phyloP scores from a whole-genome alignment of 2,888 invertebrate species.

The Ernsta delagoae region DNA sequence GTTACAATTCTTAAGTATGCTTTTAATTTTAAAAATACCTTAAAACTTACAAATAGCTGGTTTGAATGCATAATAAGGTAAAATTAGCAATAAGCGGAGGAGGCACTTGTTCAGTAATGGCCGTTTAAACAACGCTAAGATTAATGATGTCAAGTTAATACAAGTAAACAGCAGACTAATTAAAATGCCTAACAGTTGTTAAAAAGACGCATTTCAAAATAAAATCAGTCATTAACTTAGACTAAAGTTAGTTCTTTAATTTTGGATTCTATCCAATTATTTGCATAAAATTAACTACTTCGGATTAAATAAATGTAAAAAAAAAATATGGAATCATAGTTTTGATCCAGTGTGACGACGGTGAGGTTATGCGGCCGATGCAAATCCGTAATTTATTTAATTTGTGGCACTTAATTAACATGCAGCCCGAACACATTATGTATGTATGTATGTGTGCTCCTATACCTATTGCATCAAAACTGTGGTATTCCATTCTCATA shows the following conservation, averaged over 20 bases:
- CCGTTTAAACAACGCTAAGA: slow-evolving; percentile 8
- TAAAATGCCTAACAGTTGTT: slow-evolving; percentile 18
- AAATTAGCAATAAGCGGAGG: not conserved
- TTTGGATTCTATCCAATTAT: not conserved
- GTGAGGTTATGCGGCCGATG: slow-evolving; percentile 20
- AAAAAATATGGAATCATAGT: not conserved
- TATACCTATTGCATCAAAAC: too few species aligned
- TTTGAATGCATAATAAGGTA: not conserved
- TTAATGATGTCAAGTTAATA: slow-evolving; percentile 16
- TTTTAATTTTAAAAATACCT: not conserved
- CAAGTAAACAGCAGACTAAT: slow-evolving; percentile 20
- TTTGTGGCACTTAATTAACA: too few species aligned
- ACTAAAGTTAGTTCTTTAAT: not conserved
- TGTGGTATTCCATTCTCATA: too few species aligned
- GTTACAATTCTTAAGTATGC: too few species aligned
- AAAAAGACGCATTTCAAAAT: slow-evolving; percentile 11
- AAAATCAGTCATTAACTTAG: not conserved
- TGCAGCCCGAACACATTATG: too few species aligned
- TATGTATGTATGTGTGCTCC: too few species aligned
- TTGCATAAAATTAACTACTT: too few species aligned
- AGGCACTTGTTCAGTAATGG: not conserved
- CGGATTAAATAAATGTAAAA: too few species aligned
- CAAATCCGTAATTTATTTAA: slow-evolving; percentile 15
- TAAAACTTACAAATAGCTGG: not conserved
- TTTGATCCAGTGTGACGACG: slow-evolving; percentile 14